Conservation (phyloP, 2,797 vertebrate species). For the Picus viridis region DNA sequence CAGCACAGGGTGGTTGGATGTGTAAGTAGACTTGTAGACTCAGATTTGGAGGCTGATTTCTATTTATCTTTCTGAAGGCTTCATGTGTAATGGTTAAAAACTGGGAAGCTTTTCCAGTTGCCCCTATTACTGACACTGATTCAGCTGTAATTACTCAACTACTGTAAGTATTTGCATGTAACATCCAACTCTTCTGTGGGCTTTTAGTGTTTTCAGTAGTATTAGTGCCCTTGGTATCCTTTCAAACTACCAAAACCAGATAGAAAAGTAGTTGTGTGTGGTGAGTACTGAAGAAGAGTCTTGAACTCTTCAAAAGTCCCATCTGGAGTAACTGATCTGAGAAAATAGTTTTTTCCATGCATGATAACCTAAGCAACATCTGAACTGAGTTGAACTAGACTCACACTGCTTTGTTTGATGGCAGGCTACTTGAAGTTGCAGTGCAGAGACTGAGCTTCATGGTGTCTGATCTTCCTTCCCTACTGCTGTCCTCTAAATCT, state of each 20-base stretch:
- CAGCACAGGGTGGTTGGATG: not conserved
- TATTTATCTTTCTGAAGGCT: not conserved
- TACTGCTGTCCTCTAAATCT: conserved; percentile 8
- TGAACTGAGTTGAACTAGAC: not conserved
- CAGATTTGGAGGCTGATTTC: not conserved
- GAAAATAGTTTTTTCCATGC: not conserved
- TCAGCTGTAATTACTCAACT: not conserved
- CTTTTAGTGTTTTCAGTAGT: not conserved
- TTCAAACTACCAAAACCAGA: not conserved
- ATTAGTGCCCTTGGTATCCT: not conserved
- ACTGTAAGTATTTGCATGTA: not conserved
- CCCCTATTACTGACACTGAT: not conserved
- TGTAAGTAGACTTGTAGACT: not conserved
- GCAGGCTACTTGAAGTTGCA: not conserved
- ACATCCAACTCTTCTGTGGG: not conserved
- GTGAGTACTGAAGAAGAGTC: not conserved
- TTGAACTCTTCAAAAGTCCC: not conserved
- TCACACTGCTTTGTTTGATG: not conserved
- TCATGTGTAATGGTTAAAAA: not conserved
- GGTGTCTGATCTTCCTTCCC: not conserved
- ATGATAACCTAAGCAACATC: not conserved
- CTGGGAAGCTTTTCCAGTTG: not conserved
- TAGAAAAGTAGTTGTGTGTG: not conserved
- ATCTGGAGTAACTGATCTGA: not conserved
- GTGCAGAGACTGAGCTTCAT: not conserved